Base-by-base conservation (phyloP, 2,888 invertebrate genomes). In the Aphelenchoides bicaudatus region DNA sequence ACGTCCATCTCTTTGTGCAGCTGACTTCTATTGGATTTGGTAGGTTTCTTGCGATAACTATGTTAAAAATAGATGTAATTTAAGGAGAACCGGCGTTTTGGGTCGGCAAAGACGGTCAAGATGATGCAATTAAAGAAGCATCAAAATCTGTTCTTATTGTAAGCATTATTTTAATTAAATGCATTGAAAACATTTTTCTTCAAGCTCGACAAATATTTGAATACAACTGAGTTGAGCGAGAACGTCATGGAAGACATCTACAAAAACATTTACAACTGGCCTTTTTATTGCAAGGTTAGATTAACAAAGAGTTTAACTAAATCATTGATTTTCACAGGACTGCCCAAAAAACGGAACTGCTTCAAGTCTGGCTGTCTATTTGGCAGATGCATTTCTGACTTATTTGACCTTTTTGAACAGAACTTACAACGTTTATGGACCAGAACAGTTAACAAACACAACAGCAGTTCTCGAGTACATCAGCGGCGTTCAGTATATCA, bases 1-100 rank as follows among this genome's bases (percentile, higher is more conserved):
- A 66, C 56, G 68, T 71, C 2, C 69, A 67, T 59, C 60, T 73
- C 5, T 65, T 72, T 31, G 60, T 68, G 1, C 52, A 52, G 53
- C 19, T 16, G n/a, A 25, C 27, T 29, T 38, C 6, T 5, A 23
- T 31, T 5, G 13, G 13, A n/a, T 48, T 8, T 16, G 31, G 49
- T 48, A 6, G 27, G 8, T 4, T 8, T 19, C 21, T 6, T 6
- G n/a, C n/a, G n/a, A n/a, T n/a, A n/a, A n/a, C n/a, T n/a, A n/a
- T n/a, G n/a, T n/a, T n/a, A n/a, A n/a, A n/a, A n/a, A n/a, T n/a
- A n/a, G n/a, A 43, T 21, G 10, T 25, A 25, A 21, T 25, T 43
- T 43, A 10, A 19, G 43, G 23, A 43, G 6, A 6, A 21, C 43
- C 43, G 10, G 21, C 43, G 8, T 43, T 43, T n/a, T 43, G 43